Conservation (phyloP, 1,140 invertebrate species). For the Temnothorax longispinosus region DNA sequence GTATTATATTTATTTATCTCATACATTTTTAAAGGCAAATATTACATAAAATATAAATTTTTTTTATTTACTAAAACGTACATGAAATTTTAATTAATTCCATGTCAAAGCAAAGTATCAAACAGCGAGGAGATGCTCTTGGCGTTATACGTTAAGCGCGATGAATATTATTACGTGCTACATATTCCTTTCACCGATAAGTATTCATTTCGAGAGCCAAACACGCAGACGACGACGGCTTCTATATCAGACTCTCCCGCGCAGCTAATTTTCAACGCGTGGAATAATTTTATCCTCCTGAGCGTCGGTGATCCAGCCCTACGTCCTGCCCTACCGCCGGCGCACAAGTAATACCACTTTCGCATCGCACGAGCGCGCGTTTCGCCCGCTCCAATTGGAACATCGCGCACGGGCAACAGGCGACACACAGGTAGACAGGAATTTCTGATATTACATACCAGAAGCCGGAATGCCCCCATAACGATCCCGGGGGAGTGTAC, state of each 20-base stretch:
- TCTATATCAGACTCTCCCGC: conserved; percentile 11
- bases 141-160: background rate
- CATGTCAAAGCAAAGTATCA: background rate
- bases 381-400: conserved; percentile 72
- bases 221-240: background rate
- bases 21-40: background rate
- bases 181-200: background rate
- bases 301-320: conserved; percentile 26
- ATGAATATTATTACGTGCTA: background rate
- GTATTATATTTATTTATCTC: background rate
- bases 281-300: conserved; percentile 43
- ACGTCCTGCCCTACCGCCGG: conserved; percentile 42
- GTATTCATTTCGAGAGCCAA: background rate
- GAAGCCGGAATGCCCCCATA: conserved; percentile 78
- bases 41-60: background rate
- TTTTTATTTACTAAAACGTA: background rate
- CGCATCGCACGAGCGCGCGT: conserved; percentile 62
- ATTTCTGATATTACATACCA: conserved; percentile 83
- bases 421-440: conserved; percentile 80
- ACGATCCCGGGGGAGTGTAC: conserved; percentile 75
- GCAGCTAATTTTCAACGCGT: conserved; percentile 25
- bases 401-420: conserved; percentile 73
- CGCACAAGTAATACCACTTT: conserved; percentile 73
- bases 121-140: background rate
- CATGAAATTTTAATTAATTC: background rate